These are phyloP conservation scores for Rhinolophus ferrumequinum DNA, from an alignment of 2,113 vertebrate species.

Conservation along the genomic window DNA sequence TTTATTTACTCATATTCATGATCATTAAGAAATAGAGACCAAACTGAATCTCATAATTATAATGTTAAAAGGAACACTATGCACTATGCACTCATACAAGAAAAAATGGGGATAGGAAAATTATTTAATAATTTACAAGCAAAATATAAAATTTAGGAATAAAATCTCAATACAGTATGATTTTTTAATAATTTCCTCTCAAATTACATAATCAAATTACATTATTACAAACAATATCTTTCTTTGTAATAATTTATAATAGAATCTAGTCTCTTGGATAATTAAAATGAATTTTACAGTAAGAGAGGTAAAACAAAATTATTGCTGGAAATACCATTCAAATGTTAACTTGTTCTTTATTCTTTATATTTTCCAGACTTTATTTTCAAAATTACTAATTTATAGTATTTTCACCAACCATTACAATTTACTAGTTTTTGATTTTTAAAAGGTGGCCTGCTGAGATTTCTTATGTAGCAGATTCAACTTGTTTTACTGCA, in stretches of 20 bases:
- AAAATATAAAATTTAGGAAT: slow-evolving; percentile 45
- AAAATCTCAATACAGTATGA: slow-evolving; percentile 28
- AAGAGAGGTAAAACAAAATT: not conserved
- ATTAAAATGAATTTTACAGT: slow-evolving; percentile 21
- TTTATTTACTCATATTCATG: slow-evolving; percentile 61
- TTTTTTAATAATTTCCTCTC: slow-evolving; percentile 2
- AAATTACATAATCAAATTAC: slow-evolving; percentile 9
- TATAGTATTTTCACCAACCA: not conserved
- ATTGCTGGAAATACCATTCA: not conserved
- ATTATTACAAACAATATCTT: not conserved
- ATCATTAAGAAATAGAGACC: slow-evolving; percentile 20
- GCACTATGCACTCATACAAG: not conserved
- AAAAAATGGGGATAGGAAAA: slow-evolving; percentile 26
- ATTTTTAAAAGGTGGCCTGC: not conserved
- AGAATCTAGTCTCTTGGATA: not conserved
- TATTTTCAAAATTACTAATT: slow-evolving; percentile 42
- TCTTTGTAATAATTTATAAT: slow-evolving; percentile 21
- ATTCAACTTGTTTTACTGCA: slow-evolving; percentile 11
- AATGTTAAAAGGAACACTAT: slow-evolving; percentile 16
- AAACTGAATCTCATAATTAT: slow-evolving; percentile 23
- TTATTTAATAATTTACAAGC: slow-evolving; percentile 42
- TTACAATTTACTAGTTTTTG: not conserved
- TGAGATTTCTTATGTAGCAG: not conserved
- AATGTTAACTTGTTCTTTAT: not conserved
- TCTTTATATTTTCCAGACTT: slow-evolving; percentile 13